Base-by-base conservation (phyloP, 2,888 invertebrate species). In the Prosapia bicincta region DNA sequence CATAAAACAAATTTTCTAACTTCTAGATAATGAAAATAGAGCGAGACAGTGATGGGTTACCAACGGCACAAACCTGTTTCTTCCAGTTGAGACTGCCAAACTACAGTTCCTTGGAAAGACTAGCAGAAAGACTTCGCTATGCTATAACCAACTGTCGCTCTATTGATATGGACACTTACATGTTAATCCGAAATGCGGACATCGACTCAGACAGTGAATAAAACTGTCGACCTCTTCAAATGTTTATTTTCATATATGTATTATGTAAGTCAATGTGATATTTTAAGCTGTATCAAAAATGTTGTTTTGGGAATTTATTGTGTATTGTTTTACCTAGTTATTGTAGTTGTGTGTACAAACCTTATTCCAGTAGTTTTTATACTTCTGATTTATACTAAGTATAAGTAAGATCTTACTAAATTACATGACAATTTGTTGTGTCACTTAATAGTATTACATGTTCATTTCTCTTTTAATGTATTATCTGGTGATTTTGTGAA, bases 141-240 rank as follows among this genome's bases (percentile, higher is more conserved):
- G 90, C 90, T 69, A 90, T 91, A 77, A 88, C 89, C 82, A 89
- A 90, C 83, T 91, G 90, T 80, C 87, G 89, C 32, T 89, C 89
- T 7, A 91, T 91, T 73, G 90, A 91, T 83, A 89, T 90, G 90
- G 90, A 91, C 83, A 90, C 90, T 83, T 90, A 90, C 83, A 90
- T 90, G 90, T 85, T 91, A 77, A 88, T 89, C 1, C 85, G 90
- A 71, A 90, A 90, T 80, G 85, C 86, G 7, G 87, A 87, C 76
- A 83, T 84, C 69, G 84, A 84, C 66, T 87, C 87, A 7, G 87
- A 88, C 74, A 87, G 87, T 72, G 87, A 87, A 30, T 79, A 71
- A 69, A 25, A n/a, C n/a, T n/a, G n/a, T 1, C 20, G 10, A 13
- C 66, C 6, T 13, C 2, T 38, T 15, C 6, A 38, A 38, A 7